Conservation (phyloP, 2,888 invertebrate species). For the Saturnia pavonia region DNA sequence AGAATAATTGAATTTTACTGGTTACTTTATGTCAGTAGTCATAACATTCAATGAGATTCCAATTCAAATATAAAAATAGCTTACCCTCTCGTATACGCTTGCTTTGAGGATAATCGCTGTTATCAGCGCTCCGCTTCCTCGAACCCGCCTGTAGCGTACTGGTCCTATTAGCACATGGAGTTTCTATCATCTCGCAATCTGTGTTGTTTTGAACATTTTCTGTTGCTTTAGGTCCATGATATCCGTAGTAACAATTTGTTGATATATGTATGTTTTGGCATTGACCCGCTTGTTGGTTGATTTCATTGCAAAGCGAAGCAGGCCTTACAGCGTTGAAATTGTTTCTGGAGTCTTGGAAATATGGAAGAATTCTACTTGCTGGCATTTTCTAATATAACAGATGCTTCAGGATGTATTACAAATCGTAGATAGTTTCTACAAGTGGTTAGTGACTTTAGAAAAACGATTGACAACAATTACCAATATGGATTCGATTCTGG, state of each 20-base stretch:
- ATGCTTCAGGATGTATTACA: not conserved
- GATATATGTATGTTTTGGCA: slow-evolving; percentile 75
- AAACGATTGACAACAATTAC: not conserved
- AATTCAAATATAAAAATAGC: slow-evolving; percentile 34
- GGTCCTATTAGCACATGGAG: slow-evolving; percentile 38
- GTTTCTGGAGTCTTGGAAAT: slow-evolving; percentile 71
- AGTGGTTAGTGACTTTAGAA: not conserved
- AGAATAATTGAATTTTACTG: not conserved
- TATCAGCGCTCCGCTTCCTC: slow-evolving; percentile 71
- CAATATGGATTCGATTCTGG: too few species aligned
- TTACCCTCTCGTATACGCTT: slow-evolving; percentile 76
- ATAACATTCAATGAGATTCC: slow-evolving; percentile 55
- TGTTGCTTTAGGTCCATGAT: slow-evolving; percentile 59
- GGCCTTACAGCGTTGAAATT: slow-evolving; percentile 75
- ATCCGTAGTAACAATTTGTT: slow-evolving; percentile 79
- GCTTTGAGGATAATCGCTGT: slow-evolving; percentile 56
- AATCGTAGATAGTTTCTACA: not conserved
- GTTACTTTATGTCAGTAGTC: not conserved
- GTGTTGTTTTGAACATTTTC: slow-evolving; percentile 46
- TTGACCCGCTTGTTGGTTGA: slow-evolving; percentile 64
- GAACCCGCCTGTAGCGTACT: slow-evolving; percentile 45
- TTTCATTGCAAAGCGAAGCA: slow-evolving; percentile 65
- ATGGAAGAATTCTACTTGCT: slow-evolving; percentile 66
- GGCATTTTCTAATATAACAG: slow-evolving; percentile 52
- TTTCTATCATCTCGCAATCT: slow-evolving; percentile 73